Conservation (phyloP, 2,797 vertebrate species). For the Gadopsis bispinosus region DNA sequence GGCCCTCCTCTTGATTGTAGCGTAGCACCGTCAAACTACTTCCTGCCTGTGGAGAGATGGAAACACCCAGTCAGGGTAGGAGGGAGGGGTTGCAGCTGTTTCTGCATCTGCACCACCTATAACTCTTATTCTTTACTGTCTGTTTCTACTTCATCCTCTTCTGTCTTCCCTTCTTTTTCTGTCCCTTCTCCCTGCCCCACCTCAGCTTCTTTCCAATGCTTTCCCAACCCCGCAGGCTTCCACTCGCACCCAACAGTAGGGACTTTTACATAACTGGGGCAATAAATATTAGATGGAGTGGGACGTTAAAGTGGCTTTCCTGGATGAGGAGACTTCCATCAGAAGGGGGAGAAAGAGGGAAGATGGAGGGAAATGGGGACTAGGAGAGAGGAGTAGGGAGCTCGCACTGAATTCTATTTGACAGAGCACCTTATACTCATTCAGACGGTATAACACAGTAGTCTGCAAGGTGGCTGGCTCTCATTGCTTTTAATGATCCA, state of each 20-base stretch:
- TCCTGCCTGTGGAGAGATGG: slow-evolving; percentile 66
- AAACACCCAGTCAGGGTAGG: slow-evolving; percentile 53
- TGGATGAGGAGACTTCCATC: slow-evolving; percentile 44
- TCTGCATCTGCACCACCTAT: slow-evolving; percentile 50
- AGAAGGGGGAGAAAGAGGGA: slow-evolving; percentile 19
- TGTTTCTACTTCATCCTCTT: slow-evolving; percentile 5
- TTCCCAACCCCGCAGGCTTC: slow-evolving; percentile 33
- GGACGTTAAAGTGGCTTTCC: slow-evolving; percentile 59
- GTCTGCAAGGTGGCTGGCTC: slow-evolving; percentile 46
- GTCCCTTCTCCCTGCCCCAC: slow-evolving; percentile 10
- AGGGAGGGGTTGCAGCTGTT: slow-evolving; percentile 68
- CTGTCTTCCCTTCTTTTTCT: background rate
- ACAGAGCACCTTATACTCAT: slow-evolving; percentile 29
- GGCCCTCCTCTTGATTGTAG: slow-evolving; percentile 71
- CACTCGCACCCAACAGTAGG: slow-evolving; percentile 31
- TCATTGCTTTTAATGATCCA: slow-evolving; percentile 65
- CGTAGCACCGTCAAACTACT: slow-evolving; percentile 61
- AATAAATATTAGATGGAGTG: slow-evolving; percentile 69
- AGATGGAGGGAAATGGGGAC: slow-evolving; percentile 26
- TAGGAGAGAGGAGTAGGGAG: slow-evolving; percentile 20
- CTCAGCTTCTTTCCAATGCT: slow-evolving; percentile 34
- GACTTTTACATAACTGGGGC: slow-evolving; percentile 59
- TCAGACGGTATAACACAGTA: slow-evolving; percentile 35
- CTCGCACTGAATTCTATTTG: slow-evolving; percentile 46
- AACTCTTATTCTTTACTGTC: slow-evolving; percentile 2